Evolutionary conservation across 2,797 vertebrate genomes (phyloP).

Genomic region (Gymnopithys bicolor): DNA sequence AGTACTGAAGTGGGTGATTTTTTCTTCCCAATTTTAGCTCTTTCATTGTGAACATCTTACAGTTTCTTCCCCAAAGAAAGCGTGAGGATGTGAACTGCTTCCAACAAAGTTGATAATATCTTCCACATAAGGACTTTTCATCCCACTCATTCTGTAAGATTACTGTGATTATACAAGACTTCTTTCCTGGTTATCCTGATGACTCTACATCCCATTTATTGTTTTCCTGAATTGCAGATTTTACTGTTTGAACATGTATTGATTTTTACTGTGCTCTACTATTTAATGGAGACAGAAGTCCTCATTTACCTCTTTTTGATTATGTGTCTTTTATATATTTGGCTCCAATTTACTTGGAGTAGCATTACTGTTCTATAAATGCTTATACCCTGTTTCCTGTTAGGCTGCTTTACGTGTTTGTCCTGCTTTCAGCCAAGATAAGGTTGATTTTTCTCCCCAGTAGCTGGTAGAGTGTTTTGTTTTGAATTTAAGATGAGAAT

Average conservation of each 20-base stretch:
- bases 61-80: background rate
- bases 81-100: background rate
- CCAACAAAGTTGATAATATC: background rate
- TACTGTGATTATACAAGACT: background rate
- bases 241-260: background rate
- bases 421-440: background rate
- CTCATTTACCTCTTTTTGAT: background rate
- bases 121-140: background rate
- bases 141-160: background rate
- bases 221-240: background rate
- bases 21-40: background rate
- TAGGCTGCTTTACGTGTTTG: accelerated
- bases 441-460: background rate
- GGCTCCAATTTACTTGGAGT: background rate
- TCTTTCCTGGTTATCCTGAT: background rate
- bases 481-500: background rate
- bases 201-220: background rate
- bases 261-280: background rate
- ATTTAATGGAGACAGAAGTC: background rate
- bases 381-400: background rate
- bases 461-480: background rate
- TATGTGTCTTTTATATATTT: background rate
- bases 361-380: background rate
- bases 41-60: background rate
- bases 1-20: background rate